Conservation (phyloP, 2,888 invertebrate species). For the Lasioglossum vierecki region DNA sequence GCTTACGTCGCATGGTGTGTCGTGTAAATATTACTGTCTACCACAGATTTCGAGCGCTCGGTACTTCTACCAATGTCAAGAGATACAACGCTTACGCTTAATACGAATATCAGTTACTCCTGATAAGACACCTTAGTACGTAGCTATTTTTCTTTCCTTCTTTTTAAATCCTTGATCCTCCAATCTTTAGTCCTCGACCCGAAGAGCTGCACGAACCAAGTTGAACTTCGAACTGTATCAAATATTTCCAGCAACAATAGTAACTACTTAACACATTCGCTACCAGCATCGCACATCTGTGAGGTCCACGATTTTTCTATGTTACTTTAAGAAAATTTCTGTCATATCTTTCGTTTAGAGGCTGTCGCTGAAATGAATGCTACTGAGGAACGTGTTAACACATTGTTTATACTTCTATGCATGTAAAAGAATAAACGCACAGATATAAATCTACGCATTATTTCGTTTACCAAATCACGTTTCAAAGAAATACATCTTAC, state of each 20-base stretch:
- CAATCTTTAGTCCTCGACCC: neutral
- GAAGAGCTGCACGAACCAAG: neutral
- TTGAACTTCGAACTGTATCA: neutral
- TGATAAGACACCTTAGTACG: constrained; percentile 82
- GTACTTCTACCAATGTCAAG: constrained; percentile 64
- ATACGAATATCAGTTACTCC: constrained; percentile 77
- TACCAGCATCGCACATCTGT: too few relatives aligned
- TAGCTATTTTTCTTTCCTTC: constrained; percentile 72
- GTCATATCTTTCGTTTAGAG: too few relatives aligned
- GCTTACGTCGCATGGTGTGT: constrained; percentile 65
- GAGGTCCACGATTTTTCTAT: too few relatives aligned
- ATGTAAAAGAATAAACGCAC: too few relatives aligned
- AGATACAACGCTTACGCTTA: constrained; percentile 67
- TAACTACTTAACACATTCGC: too few relatives aligned
- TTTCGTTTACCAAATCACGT: neutral
- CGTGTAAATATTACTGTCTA: constrained; percentile 72
- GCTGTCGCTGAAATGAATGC: too few relatives aligned
- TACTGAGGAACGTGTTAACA: too few relatives aligned
- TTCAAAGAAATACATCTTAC: neutral
- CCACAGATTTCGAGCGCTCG: constrained; percentile 65
- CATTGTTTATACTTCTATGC: too few relatives aligned
- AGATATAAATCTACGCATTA: too few relatives aligned
- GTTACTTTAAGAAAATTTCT: too few relatives aligned
- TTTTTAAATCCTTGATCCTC: neutral
- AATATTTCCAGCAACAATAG: neutral